Conservation (phyloP, 2,888 invertebrate species). For the Drosophila barbarae region DNA sequence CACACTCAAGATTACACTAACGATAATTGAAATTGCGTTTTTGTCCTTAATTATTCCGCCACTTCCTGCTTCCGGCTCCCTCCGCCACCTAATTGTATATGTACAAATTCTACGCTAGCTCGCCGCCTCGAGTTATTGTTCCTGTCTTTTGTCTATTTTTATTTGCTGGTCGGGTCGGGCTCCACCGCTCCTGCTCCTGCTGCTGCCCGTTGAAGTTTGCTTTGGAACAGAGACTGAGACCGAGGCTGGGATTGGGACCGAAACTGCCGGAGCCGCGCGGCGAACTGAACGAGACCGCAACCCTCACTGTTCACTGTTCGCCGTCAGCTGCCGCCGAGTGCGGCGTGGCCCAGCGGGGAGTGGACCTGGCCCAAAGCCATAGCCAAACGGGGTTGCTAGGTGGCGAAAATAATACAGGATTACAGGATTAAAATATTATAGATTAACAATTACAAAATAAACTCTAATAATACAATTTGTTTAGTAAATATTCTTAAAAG, state of each 20-base stretch:
- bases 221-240: slow-evolving; percentile 15
- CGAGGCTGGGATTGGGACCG: slow-evolving; percentile 10
- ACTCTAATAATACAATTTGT: too few species aligned
- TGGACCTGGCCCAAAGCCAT: slow-evolving; percentile 32
- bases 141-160: slow-evolving; percentile 33
- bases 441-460: background rate
- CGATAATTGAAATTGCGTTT: slow-evolving; percentile 31
- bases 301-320: slow-evolving; percentile 62
- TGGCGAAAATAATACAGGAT: background rate
- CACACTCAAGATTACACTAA: slow-evolving; percentile 36
- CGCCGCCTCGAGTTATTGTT: slow-evolving; percentile 27
- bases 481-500: background rate
- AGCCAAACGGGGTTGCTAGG: slow-evolving; percentile 49
- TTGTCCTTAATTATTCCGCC: slow-evolving; percentile 17
- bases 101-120: slow-evolving; percentile 15
- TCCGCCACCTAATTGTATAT: slow-evolving; percentile 3
- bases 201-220: slow-evolving; percentile 22
- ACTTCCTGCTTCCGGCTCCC: slow-evolving; percentile 11
- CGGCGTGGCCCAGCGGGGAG: slow-evolving; percentile 32
- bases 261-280: slow-evolving; percentile 54
- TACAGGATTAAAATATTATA: background rate
- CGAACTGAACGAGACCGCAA: slow-evolving; percentile 68
- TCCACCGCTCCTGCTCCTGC: slow-evolving; percentile 12
- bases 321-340: slow-evolving; percentile 30
- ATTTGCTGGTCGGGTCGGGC: slow-evolving; percentile 26